Evolutionary conservation across 1,140 invertebrate genomes (phyloP).

Genomic region (Tetramorium simillimum): DNA sequence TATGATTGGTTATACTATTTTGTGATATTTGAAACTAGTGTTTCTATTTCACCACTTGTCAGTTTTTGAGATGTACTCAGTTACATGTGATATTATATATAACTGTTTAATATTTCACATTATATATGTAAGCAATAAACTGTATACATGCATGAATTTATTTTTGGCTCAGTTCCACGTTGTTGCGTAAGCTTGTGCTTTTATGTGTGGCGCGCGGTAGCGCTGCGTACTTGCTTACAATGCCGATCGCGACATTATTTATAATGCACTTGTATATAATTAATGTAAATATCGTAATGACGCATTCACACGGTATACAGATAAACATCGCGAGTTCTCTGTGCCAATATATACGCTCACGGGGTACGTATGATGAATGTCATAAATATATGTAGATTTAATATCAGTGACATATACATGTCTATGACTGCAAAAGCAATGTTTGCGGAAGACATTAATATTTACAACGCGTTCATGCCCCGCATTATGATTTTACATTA

Average conservation of each 20-base stretch:
- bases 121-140: neutral
- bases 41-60: no score
- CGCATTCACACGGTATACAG: neutral
- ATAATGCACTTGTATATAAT: slow-evolving; percentile 32
- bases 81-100: neutral
- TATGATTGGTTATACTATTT: no score
- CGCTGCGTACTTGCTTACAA: neutral
- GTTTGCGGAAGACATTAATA: slow-evolving; percentile 35
- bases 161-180: neutral
- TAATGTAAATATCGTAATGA: slow-evolving; percentile 38
- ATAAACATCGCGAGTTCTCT: neutral
- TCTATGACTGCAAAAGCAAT: neutral
- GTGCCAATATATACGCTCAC: neutral
- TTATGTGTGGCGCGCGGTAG: neutral
- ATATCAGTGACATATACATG: neutral
- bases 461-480: slow-evolving; percentile 4
- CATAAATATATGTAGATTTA: slow-evolving; percentile 44
- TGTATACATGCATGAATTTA: neutral
- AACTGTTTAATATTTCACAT: neutral
- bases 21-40: no score
- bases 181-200: neutral
- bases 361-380: neutral
- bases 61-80: no score
- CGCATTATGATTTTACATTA: slow-evolving; percentile 4
- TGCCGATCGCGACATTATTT: neutral